Conservation (phyloP, 1,140 invertebrate genomes). For the Drosophila varians region DNA sequence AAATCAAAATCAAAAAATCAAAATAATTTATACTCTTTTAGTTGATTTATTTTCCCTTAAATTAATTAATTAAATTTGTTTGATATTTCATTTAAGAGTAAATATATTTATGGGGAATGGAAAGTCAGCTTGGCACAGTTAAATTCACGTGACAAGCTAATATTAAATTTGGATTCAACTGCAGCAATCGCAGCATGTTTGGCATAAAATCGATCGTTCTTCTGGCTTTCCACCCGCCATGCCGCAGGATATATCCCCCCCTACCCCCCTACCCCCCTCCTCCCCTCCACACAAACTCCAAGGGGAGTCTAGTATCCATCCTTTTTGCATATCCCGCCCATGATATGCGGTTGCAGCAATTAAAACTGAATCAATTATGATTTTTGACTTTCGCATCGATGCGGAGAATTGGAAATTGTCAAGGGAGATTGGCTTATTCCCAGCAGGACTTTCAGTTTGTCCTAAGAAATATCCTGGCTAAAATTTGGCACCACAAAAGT, state of each 20-base stretch:
- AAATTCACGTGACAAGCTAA: constrained; percentile 77
- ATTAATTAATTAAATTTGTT: too few species aligned
- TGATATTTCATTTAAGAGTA: too few species aligned
- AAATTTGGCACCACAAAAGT: too few species aligned
- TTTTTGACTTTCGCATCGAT: constrained; percentile 63
- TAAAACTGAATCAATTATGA: constrained; percentile 80
- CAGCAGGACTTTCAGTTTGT: too few species aligned
- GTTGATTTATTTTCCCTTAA: too few species aligned
- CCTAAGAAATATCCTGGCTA: too few species aligned
- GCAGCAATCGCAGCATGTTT: constrained; percentile 27
- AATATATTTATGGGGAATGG: too few species aligned
- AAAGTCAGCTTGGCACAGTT: constrained; percentile 65
- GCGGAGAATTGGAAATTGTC: constrained; percentile 49
- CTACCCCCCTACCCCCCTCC: too few species aligned
- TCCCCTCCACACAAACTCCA: too few species aligned
- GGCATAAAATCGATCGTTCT: constrained; percentile 67
- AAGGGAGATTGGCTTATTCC: constrained; percentile 21
- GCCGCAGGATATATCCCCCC: constrained; percentile 14
- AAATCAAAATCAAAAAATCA: background rate
- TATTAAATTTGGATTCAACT: constrained; percentile 74
- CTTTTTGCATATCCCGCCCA: constrained; percentile 3
- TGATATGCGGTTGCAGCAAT: constrained; percentile 55
- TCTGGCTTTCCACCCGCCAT: constrained; percentile 47
- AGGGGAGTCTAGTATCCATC: background rate
- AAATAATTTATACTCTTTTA: background rate